These are phyloP conservation scores for Dinothrombium tinctorium DNA, from an alignment of 1,140 invertebrate species.

Conservation along the genomic window DNA sequence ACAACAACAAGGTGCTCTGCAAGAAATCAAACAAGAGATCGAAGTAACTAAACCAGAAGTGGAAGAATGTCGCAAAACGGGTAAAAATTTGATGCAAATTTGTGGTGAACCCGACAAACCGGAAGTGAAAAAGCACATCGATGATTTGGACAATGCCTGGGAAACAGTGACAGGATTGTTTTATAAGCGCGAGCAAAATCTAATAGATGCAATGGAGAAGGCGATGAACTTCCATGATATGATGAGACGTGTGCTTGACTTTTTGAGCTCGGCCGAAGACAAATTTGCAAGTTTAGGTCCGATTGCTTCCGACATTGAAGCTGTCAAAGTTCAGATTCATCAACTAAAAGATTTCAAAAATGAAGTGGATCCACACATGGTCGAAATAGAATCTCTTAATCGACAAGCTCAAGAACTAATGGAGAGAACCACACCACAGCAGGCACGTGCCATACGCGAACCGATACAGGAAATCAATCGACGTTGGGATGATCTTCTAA, in stretches of 20 bases:
- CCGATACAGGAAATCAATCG: constrained; percentile 68
- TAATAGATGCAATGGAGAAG: constrained; percentile 91
- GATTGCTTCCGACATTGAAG: constrained; percentile 72
- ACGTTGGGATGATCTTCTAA: constrained; percentile 68
- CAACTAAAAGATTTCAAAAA: constrained; percentile 77
- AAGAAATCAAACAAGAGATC: constrained; percentile 79
- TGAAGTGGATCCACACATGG: constrained; percentile 91
- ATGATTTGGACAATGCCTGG: constrained; percentile 79
- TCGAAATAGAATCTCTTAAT: constrained; percentile 85
- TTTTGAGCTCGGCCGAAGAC: constrained; percentile 68
- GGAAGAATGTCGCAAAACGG: constrained; percentile 65
- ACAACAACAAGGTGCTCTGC: constrained; percentile 74
- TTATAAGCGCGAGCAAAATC: constrained; percentile 70
- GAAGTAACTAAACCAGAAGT: constrained; percentile 75
- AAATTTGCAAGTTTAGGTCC: constrained; percentile 55
- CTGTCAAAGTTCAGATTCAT: constrained; percentile 76
- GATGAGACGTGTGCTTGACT: constrained; percentile 61
- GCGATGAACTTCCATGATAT: constrained; percentile 96
- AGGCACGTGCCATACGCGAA: constrained; percentile 71
- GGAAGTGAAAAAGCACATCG: constrained; percentile 90
- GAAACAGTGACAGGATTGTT: constrained; percentile 78
- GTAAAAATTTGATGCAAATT: constrained; percentile 67
- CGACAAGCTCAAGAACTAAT: constrained; percentile 76
- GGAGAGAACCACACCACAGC: constrained; percentile 70
- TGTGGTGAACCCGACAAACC: constrained; percentile 89